Evolutionary conservation across 2,797 vertebrate species (phyloP).

Genomic region (Propithecus deckenii): DNA sequence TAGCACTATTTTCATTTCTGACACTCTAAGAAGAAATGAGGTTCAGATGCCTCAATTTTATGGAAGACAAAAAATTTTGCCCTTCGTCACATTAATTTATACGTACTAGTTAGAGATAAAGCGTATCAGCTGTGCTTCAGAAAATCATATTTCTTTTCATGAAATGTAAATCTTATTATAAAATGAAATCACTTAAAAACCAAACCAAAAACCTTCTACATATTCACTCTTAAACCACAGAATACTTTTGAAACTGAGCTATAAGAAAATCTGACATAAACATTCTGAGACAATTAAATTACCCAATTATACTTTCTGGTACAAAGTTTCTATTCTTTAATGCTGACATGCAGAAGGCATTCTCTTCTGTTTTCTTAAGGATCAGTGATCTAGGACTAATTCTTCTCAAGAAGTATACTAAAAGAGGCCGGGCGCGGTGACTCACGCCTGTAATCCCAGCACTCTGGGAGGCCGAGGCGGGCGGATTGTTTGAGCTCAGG

Average conservation of each 20-base stretch:
- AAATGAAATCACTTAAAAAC: constrained; percentile 75
- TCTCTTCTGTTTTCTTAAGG: constrained; percentile 7
- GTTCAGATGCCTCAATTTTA: not conserved
- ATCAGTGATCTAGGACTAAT: not conserved
- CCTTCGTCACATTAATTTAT: constrained; percentile 31
- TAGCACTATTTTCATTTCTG: not conserved
- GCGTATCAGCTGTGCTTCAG: not conserved
- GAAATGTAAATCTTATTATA: constrained; percentile 67
- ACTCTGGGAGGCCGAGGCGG: too few species aligned
- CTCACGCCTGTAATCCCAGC: too few species aligned
- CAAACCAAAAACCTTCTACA: not conserved
- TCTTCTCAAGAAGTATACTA: not conserved
- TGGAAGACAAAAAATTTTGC: not conserved
- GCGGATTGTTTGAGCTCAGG: too few species aligned
- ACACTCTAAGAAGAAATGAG: not conserved
- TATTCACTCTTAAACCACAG: constrained; percentile 75
- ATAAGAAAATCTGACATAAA: not conserved
- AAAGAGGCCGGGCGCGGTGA: too few species aligned
- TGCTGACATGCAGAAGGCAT: not conserved
- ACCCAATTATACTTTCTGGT: not conserved
- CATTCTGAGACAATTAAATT: not conserved
- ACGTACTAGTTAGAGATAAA: constrained; percentile 1
- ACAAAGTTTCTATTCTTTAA: not conserved
- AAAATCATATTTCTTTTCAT: constrained; percentile 45
- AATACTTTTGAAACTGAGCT: constrained; percentile 44